Evolutionary conservation across 2,888 invertebrate genomes (phyloP).

Genomic region (Leptopterna dolabrata): DNA sequence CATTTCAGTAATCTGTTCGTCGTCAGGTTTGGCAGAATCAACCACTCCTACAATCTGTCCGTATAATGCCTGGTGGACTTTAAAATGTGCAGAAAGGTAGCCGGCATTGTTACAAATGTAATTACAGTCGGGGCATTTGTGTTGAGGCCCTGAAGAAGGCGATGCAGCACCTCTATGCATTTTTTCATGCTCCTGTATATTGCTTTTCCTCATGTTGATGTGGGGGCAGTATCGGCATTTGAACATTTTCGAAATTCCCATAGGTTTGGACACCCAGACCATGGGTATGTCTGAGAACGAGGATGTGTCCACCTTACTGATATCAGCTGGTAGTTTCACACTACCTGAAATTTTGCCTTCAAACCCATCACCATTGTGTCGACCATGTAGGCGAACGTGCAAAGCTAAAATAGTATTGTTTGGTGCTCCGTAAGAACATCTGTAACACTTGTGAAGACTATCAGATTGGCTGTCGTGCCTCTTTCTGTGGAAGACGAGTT

Average conservation of each 20-base stretch:
- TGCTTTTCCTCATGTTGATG: conserved; percentile 82
- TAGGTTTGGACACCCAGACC: conserved; percentile 81
- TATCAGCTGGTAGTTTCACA: conserved; percentile 56
- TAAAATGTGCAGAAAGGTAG: conserved; percentile 78
- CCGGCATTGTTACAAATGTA: conserved; percentile 81
- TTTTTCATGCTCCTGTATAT: conserved; percentile 85
- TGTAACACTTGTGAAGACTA: conserved; percentile 56
- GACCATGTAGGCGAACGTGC: conserved; percentile 58
- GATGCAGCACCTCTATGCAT: conserved; percentile 72
- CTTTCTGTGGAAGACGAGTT: conserved; percentile 56
- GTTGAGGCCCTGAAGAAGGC: conserved; percentile 59
- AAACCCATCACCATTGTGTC: conserved; percentile 56
- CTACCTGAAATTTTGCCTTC: conserved; percentile 20
- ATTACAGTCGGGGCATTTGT: conserved; percentile 81
- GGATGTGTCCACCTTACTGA: conserved; percentile 59
- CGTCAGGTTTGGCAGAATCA: conserved; percentile 75
- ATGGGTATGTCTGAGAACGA: conserved; percentile 74
- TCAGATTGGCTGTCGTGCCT: conserved; percentile 43
- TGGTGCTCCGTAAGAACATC: conserved; percentile 57
- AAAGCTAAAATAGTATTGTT: conserved; percentile 58
- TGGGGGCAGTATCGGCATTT: conserved; percentile 88
- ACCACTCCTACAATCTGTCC: conserved; percentile 80
- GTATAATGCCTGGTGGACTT: conserved; percentile 79
- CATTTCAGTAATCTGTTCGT: conserved; percentile 72
- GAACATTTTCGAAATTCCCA: conserved; percentile 82